Evolutionary conservation across 2,797 vertebrate genomes (phyloP), one percentile per base, ranked within the genome.

Genomic region (Pangasius macronema): DNA sequence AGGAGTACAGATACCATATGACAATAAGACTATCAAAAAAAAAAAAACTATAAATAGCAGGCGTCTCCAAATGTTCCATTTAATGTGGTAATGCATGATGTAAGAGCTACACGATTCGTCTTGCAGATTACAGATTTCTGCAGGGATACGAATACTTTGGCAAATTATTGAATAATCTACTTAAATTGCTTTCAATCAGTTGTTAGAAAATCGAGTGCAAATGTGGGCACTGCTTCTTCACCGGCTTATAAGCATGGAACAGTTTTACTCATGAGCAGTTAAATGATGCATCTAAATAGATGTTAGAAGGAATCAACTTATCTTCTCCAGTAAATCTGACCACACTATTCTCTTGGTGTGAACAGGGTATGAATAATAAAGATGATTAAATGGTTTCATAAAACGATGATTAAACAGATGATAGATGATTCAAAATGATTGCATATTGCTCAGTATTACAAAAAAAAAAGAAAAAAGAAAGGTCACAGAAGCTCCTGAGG

Each of bases 1-100:
- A 42, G 55, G 55, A 59, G 39, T 53, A 30, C 18, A 73, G 27
- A 39, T 33, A 73, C 36, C 30, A 6, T 57, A 49, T 27, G 33
- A 86, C 85, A 76, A 65, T 2, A 68, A 80, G 61, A 61, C 61
- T 85, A 5, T 57, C n/a, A n/a, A 77, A 8, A n/a, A 3, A 33
- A 59, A 70, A 75, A 81, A 39, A 36, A 27, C 67, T 27, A 30
- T 81, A 81, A 84, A 84, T 39, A 85, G 51, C 84, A 88, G 0
- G 36, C 11, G 11, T 46, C 70, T 63, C 55, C 13, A 75, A 14
- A 73, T 67, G 89, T 91, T 91, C 88, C 90, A 86, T 61, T 89
- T 88, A 80, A 85, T 89, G 89, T 84, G 85, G 85, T 81, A 76
- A 33, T 36, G 8, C 14, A 81, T 86, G 57, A 84, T 70, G 46